Percentiles rank a stretch among this genome's conserved stretches.
Conservation (phyloP, 2,888 invertebrate genomes). For the Maniola hyperantus region DNA sequence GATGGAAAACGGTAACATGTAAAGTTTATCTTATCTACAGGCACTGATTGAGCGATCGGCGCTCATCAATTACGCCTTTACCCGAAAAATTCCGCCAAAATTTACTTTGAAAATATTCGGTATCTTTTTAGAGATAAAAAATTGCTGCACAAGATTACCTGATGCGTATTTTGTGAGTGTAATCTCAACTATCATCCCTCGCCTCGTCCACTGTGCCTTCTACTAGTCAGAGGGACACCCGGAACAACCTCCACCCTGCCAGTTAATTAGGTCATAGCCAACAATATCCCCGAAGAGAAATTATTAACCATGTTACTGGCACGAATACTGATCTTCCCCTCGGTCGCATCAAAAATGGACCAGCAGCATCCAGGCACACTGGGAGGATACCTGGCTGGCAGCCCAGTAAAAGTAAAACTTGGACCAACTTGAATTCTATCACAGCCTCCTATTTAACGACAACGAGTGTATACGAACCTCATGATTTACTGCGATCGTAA, state of each 20-base stretch:
- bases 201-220: no score
- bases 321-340: no score
- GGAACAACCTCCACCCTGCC: no score
- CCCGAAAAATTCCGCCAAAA: not conserved
- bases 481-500: slow-evolving; percentile 28
- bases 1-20: not conserved
- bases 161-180: not conserved
- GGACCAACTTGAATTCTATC: not conserved
- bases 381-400: no score
- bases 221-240: no score
- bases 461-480: not conserved
- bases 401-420: not conserved
- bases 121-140: not conserved
- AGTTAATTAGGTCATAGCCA: no score
- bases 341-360: no score
- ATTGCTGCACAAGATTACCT: not conserved
- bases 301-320: no score
- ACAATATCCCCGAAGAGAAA: no score
- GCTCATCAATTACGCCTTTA: slow-evolving; percentile 16
- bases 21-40: not conserved
- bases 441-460: not conserved
- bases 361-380: no score
- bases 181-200: no score
- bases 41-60: slow-evolving; percentile 16
- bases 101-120: not conserved